Evolutionary conservation across 2,888 invertebrate genomes (phyloP), one percentile per base, ranked within the genome.

Genomic region (Cataglyphis rosenhaueri): DNA sequence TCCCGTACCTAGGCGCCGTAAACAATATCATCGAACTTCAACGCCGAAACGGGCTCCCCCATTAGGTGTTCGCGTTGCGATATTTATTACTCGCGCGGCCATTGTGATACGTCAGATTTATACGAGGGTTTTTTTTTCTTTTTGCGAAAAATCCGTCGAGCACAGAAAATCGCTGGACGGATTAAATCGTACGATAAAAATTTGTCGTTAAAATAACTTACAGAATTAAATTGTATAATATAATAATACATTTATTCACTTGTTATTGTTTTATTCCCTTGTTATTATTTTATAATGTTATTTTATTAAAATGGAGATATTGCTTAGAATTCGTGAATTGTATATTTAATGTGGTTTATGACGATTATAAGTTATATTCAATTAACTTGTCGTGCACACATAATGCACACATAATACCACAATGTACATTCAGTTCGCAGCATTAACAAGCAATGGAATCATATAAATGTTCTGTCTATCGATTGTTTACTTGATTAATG

Each of bases 21-120:
- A 92, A 93, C 92, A 93, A 93, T 93, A 93, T 92, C 92, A 92
- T 92, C 91, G 91, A 91, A 90, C 86, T 88, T 85, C 85, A 52
- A 82, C 82, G 84, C 81, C 83, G 87, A 87, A 90, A 87, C 85
- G 87, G 85, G 85, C 84, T 74, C 87, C 88, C 87, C 91, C 91
- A 92, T 92, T 92, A 92, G 90, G 79, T 87, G 90, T 91, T 91
- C 90, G 78, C 84, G 52, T 68, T 79, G 73, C 82, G 81, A 88
- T 92, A 92, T 92, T 92, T 92, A 92, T 92, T 91, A 90, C 91
- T 74, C 65, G n/a, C 83, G 68, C 82, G 87, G 82, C 86, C 84
- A 89, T 89, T 91, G 90, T 91, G 88, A 85, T 89, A 86, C 81
- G 52, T 57, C 68, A 68, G 87, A 90, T 90, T 90, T 90, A 52